Percentiles rank a stretch among this genome's conserved stretches.
Conservation (phyloP, 2,888 invertebrate species). For the Molorchus minor region DNA sequence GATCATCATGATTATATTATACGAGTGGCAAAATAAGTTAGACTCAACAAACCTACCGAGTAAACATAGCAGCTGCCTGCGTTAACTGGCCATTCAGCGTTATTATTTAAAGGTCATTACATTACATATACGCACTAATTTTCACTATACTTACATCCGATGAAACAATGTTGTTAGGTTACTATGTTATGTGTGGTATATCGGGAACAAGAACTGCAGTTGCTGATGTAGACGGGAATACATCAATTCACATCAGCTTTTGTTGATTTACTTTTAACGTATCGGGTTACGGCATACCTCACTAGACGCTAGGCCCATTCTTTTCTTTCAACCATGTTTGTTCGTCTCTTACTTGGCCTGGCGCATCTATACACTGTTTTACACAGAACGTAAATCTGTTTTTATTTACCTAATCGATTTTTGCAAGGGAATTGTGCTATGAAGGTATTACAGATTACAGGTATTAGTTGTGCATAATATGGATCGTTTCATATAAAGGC, state of each 20-base stretch:
- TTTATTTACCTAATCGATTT: too few species aligned
- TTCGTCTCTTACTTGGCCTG: too few species aligned
- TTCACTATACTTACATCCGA: background rate
- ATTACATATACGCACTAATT: background rate
- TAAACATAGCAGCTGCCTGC: slow-evolving; percentile 28
- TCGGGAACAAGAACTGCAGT: background rate
- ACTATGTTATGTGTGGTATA: background rate
- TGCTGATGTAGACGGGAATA: background rate
- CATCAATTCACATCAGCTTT: background rate
- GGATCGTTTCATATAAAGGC: too few species aligned
- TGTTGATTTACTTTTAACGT: background rate
- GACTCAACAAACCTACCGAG: slow-evolving; percentile 29
- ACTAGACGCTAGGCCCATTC: background rate
- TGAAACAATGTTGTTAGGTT: slow-evolving; percentile 2
- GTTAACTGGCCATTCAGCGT: slow-evolving; percentile 28
- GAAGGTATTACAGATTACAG: too few species aligned
- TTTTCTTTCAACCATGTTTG: too few species aligned
- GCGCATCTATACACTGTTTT: too few species aligned
- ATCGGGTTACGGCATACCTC: background rate
- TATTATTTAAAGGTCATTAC: background rate
- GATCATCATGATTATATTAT: too few species aligned
- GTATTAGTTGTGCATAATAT: too few species aligned
- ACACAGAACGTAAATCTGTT: too few species aligned
- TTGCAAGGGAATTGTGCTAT: too few species aligned
- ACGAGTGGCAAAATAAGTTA: too few species aligned